Conservation (phyloP, 2,797 vertebrate genomes). For the Eupleurogrammus muticus region DNA sequence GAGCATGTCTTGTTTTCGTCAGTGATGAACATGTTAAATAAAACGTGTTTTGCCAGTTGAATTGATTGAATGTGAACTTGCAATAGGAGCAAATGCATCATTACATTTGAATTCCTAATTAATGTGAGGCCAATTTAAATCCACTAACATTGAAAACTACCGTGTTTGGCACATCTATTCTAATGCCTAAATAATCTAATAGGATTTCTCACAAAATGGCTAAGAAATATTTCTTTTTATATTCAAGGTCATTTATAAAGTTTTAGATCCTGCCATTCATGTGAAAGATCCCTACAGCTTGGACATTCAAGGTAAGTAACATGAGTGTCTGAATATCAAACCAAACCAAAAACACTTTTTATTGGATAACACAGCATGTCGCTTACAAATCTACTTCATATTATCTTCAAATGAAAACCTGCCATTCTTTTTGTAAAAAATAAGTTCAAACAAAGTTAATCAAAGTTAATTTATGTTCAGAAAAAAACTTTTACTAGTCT, state of each 20-base stretch:
- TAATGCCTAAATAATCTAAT: not conserved
- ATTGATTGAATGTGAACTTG: too few species aligned
- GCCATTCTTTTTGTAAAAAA: not conserved
- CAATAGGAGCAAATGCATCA: too few species aligned
- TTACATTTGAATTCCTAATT: too few species aligned
- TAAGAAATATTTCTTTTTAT: slow-evolving; percentile 11
- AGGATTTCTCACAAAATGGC: not conserved
- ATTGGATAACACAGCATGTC: not conserved
- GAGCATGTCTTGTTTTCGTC: too few species aligned
- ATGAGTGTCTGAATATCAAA: not conserved
- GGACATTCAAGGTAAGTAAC: slow-evolving; percentile 86
- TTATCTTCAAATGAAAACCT: not conserved
- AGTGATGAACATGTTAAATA: too few species aligned
- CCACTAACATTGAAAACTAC: too few species aligned
- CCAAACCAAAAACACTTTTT: not conserved
- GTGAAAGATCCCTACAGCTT: slow-evolving; percentile 90
- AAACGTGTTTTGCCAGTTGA: too few species aligned
- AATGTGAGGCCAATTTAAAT: too few species aligned
- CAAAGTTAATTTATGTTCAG: not conserved
- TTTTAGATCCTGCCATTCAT: slow-evolving; percentile 89
- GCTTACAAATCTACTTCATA: not conserved
- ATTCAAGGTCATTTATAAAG: slow-evolving; percentile 92
- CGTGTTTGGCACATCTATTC: not conserved
- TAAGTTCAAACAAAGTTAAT: not conserved
- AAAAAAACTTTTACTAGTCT: not conserved